Percentiles rank a stretch among this genome's conserved stretches.
These are phyloP conservation scores for Microcebus lehilahytsara DNA, from an alignment of 2,113 vertebrate genomes.

Conservation along the genomic window DNA sequence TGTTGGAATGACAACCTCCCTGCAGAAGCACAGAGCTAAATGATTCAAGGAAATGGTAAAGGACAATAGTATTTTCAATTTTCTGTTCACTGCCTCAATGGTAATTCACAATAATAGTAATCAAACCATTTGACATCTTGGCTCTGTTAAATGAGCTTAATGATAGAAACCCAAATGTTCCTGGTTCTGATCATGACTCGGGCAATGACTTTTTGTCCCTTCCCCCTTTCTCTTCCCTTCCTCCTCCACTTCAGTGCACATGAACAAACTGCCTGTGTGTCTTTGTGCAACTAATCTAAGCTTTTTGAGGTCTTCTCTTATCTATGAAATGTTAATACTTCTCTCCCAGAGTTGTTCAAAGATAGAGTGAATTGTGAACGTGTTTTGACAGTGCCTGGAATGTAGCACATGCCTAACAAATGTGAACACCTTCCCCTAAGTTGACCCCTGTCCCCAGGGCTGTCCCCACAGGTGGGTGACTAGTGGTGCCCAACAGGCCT, in stretches of 20 bases:
- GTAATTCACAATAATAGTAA: neutral
- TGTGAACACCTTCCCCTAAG: neutral
- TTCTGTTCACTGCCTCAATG: neutral
- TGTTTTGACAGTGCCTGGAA: neutral
- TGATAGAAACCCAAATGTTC: neutral
- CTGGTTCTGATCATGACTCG: neutral
- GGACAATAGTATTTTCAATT: neutral
- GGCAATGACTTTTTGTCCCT: neutral
- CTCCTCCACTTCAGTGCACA: neutral
- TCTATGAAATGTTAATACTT: neutral
- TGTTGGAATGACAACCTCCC: neutral
- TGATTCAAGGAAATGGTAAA: conserved; percentile 26
- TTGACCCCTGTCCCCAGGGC: neutral
- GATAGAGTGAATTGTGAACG: neutral
- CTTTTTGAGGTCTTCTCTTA: neutral
- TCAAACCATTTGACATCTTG: neutral
- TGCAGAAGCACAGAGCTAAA: neutral
- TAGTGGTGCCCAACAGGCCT: neutral
- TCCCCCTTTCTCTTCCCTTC: neutral
- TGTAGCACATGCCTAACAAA: neutral
- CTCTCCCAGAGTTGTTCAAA: neutral
- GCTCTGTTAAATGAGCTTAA: neutral
- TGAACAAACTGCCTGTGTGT: neutral
- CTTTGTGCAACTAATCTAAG: neutral
- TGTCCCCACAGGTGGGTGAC: neutral